Evolutionary conservation across 2,113 vertebrate genomes (phyloP).

Genomic region (Micromys minutus): DNA sequence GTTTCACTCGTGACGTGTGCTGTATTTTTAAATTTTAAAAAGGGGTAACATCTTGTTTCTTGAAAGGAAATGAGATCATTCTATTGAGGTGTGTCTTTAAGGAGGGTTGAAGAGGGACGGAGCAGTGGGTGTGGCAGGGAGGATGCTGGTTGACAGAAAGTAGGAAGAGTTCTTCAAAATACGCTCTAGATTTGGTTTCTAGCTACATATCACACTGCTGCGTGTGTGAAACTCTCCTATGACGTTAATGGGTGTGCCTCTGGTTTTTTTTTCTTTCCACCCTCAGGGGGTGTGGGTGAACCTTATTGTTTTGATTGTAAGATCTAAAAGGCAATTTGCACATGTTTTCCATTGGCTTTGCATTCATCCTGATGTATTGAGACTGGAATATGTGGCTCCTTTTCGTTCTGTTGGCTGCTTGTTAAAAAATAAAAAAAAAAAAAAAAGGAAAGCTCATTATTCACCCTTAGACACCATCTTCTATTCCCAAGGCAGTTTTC

Average conservation of each 20-base stretch:
- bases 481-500: conserved; percentile 38
- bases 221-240: conserved; percentile 32
- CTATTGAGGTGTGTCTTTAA: conserved; percentile 47
- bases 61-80: conserved; percentile 52
- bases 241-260: conserved; percentile 18
- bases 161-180: conserved; percentile 49
- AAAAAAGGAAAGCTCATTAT: conserved; percentile 36
- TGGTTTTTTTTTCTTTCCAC: background rate
- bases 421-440: background rate
- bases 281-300: background rate
- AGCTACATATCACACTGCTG: background rate
- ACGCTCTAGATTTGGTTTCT: conserved; percentile 22
- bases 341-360: conserved; percentile 36
- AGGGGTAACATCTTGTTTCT: background rate
- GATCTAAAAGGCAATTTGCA: background rate
- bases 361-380: conserved; percentile 39
- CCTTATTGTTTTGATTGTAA: conserved; percentile 31
- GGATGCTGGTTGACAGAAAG: conserved; percentile 36
- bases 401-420: conserved; percentile 41
- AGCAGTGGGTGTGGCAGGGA: conserved; percentile 61
- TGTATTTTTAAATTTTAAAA: conserved; percentile 16
- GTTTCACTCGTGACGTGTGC: background rate
- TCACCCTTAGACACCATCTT: conserved; percentile 1
- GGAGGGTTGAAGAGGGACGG: background rate
- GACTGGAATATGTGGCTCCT: background rate